Conservation (phyloP, 2,888 invertebrate species). For the Trissoscelio sp. region DNA sequence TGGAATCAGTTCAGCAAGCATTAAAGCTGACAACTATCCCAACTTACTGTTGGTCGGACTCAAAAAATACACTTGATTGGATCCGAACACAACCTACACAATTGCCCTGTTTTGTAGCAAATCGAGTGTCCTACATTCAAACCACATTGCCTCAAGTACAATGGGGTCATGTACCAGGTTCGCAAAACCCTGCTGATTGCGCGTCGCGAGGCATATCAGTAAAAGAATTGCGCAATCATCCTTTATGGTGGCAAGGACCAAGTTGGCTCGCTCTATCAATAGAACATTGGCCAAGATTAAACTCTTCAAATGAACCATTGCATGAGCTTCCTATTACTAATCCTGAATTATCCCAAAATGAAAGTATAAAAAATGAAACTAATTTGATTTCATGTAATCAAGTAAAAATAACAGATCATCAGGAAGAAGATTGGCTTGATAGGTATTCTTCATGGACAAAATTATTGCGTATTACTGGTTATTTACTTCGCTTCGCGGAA, state of each 20-base stretch:
- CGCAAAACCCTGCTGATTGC: neutral
- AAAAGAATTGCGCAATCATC: neutral
- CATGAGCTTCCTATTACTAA: no score
- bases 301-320: no score
- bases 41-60: neutral
- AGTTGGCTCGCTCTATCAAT: no score
- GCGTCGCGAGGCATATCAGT: neutral
- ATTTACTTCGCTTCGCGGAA: no score
- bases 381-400: no score
- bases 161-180: neutral
- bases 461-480: no score
- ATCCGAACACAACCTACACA: neutral
- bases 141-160: neutral
- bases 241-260: neutral
- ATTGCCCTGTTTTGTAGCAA: slow-evolving; percentile 1
- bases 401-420: no score
- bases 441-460: no score
- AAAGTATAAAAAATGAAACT: no score
- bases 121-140: slow-evolving; percentile 6
- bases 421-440: no score
- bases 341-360: no score
- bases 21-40: neutral
- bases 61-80: slow-evolving; percentile 3
- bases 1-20: neutral
- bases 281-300: no score